Percentiles rank a stretch among this genome's conserved stretches.
Conservation (phyloP, 2,797 vertebrate genomes). For the Bovichtus diacanthus region DNA sequence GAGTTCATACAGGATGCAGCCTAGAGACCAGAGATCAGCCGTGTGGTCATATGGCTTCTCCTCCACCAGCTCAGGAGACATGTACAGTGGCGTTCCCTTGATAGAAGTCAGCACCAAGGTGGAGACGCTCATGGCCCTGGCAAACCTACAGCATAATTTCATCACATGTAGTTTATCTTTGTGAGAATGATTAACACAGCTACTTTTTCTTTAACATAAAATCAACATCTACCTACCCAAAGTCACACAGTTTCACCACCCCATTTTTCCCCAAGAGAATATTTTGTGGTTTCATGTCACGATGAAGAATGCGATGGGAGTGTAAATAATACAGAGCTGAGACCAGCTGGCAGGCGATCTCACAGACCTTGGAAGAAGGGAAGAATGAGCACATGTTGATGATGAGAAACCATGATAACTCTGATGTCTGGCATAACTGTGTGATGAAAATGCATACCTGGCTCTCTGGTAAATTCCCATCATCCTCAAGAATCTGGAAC, state of each 20-base stretch:
- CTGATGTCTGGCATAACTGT: neutral
- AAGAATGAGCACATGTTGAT: neutral
- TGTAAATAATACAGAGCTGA: constrained; percentile 98
- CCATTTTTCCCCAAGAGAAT: constrained; percentile 94
- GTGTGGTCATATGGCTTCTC: constrained; percentile 97
- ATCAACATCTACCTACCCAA: constrained; percentile 87
- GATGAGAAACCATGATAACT: neutral
- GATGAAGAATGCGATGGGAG: constrained; percentile 96
- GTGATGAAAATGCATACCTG: constrained; percentile 82
- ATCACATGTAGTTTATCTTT: neutral
- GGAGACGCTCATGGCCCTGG: constrained; percentile 95
- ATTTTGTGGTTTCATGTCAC: constrained; percentile 99
- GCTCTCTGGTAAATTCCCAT: constrained; percentile 91
- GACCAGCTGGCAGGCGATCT: constrained; percentile 94
- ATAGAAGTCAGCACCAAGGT: constrained; percentile 97
- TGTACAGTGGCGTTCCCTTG: constrained; percentile 98
- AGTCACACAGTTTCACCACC: constrained; percentile 96
- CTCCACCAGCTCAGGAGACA: constrained; percentile 97
- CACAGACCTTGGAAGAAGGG: constrained; percentile 84
- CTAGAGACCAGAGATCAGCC: constrained; percentile 96
- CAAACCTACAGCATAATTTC: constrained; percentile 87
- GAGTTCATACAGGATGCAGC: constrained; percentile 97
- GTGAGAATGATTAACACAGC: neutral
- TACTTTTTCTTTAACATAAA: neutral
- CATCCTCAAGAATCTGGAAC: constrained; percentile 96